Conservation (phyloP, 2,888 invertebrate genomes). For the Portevinia maculata region DNA sequence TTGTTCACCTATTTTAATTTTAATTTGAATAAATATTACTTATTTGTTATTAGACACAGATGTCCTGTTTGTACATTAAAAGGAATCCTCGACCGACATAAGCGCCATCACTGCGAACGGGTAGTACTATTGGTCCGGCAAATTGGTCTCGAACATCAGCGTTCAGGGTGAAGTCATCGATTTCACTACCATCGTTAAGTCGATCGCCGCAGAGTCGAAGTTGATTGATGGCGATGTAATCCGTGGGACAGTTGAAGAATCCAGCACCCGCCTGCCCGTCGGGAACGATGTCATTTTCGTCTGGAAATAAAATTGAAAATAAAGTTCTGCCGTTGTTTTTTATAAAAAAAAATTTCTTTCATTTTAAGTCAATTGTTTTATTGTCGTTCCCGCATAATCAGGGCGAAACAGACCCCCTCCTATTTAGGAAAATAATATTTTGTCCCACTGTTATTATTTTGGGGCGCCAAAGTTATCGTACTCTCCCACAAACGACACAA, state of each 20-base stretch:
- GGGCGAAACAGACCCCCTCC: too few species aligned
- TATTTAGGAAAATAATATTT: too few species aligned
- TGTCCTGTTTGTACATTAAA: constrained; percentile 87
- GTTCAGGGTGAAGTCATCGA: constrained; percentile 86
- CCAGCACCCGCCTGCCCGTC: constrained; percentile 89
- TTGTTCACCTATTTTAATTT: background rate
- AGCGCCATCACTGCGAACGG: constrained; percentile 87
- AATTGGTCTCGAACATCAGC: constrained; percentile 88
- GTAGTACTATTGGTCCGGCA: constrained; percentile 88
- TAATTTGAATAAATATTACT: constrained; percentile 51
- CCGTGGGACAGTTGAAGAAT: constrained; percentile 89
- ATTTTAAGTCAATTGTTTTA: too few species aligned
- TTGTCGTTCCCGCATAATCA: too few species aligned
- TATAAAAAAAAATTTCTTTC: too few species aligned
- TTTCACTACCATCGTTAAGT: constrained; percentile 86
- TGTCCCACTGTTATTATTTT: too few species aligned
- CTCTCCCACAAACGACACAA: too few species aligned
- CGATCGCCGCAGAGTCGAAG: constrained; percentile 89
- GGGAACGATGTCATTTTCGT: constrained; percentile 86
- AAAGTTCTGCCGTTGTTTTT: too few species aligned
- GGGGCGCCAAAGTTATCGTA: too few species aligned
- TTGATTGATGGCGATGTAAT: constrained; percentile 88
- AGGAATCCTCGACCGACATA: constrained; percentile 88
- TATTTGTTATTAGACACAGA: constrained; percentile 82
- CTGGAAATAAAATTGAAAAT: constrained; percentile 79